Evolutionary conservation across 1,140 invertebrate genomes (phyloP).

Genomic region (Leptinotarsa defecta): DNA sequence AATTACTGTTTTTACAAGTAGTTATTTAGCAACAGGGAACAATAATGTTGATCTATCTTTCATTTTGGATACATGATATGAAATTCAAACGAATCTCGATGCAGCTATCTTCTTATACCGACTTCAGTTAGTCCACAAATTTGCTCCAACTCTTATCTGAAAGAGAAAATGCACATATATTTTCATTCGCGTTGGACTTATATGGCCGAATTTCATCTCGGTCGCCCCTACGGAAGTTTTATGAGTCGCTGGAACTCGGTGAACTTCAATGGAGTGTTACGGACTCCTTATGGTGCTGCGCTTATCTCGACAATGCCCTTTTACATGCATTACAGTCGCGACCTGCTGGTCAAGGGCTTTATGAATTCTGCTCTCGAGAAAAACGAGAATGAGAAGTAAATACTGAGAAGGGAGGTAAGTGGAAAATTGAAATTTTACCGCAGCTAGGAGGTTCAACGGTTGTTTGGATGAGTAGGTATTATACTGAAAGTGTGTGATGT

Average conservation of each 20-base stretch:
- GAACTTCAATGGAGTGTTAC: conserved; percentile 5
- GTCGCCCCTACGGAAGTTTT: neutral
- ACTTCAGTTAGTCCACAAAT: neutral
- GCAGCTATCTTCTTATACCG: no score
- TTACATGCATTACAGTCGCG: neutral
- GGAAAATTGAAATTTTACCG: no score
- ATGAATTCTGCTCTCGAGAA: neutral
- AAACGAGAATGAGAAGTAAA: neutral
- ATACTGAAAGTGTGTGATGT: no score
- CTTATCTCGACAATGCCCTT: neutral
- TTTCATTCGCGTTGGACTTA: neutral
- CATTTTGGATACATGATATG: no score
- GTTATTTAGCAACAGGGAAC: no score
- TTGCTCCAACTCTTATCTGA: neutral
- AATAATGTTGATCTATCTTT: no score
- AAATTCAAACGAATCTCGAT: no score
- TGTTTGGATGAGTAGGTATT: no score
- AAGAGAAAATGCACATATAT: conserved; percentile 2
- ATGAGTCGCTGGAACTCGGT: neutral
- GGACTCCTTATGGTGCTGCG: neutral
- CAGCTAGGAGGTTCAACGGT: no score
- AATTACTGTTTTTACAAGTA: no score
- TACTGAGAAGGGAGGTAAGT: no score
- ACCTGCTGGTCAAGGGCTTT: neutral
- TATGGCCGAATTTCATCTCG: neutral